Evolutionary conservation across 2,113 vertebrate genomes (phyloP).

Genomic region (Paralichthys olivaceus): DNA sequence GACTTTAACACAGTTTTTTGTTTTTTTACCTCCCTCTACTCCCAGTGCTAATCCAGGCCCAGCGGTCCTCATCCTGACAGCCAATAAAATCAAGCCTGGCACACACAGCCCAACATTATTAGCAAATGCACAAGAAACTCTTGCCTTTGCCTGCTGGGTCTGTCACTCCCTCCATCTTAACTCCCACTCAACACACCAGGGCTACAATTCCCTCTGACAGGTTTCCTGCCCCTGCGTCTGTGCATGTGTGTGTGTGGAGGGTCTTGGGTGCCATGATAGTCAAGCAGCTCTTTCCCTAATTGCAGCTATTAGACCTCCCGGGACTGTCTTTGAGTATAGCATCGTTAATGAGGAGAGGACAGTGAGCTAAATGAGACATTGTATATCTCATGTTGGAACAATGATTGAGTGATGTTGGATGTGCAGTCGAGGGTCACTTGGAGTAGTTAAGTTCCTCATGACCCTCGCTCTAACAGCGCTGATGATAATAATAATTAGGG

Average conservation of each 20-base stretch:
- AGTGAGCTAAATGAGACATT: slow-evolving; percentile 74
- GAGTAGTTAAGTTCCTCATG: slow-evolving; percentile 10
- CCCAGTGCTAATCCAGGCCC: slow-evolving; percentile 59
- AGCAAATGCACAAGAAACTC: slow-evolving; percentile 68
- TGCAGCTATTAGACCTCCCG: slow-evolving; percentile 73
- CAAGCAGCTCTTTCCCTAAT: slow-evolving; percentile 69
- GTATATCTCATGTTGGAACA: slow-evolving; percentile 61
- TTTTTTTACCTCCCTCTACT: slow-evolving; percentile 43
- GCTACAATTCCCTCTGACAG: slow-evolving; percentile 59
- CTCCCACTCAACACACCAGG: slow-evolving; percentile 49
- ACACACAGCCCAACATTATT: slow-evolving; percentile 73
- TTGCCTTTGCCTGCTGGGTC: slow-evolving; percentile 50
- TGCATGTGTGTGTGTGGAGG: slow-evolving; percentile 12
- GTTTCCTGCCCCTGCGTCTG: slow-evolving; percentile 24
- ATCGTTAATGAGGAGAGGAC: slow-evolving; percentile 69
- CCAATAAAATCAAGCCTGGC: slow-evolving; percentile 77
- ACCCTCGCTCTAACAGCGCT: slow-evolving; percentile 14
- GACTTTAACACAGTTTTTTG: slow-evolving; percentile 56
- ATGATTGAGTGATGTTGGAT: slow-evolving; percentile 47
- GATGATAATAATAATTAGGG: slow-evolving; percentile 27
- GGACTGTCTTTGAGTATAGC: slow-evolving; percentile 45
- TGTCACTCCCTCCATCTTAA: slow-evolving; percentile 61
- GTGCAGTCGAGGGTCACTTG: slow-evolving; percentile 39
- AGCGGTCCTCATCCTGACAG: slow-evolving; percentile 66
- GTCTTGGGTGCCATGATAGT: slow-evolving; percentile 41